Conservation (phyloP, 1,140 invertebrate genomes). For the Drosophila parvula region DNA sequence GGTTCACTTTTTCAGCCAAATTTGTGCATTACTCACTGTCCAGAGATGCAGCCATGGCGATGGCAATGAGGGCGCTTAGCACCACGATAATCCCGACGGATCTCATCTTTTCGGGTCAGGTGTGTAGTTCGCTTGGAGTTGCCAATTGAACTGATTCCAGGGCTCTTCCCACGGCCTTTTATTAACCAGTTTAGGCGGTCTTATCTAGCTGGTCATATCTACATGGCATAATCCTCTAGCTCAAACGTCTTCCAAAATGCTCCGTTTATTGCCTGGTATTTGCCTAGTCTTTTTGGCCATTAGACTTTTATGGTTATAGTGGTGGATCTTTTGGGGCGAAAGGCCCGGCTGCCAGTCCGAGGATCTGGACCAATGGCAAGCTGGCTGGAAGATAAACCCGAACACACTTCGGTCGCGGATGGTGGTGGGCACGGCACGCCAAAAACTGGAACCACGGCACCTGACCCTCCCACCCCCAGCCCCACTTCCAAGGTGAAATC, state of each 20-base stretch:
- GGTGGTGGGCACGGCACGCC: constrained; percentile 9
- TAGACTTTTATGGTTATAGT: constrained; percentile 32
- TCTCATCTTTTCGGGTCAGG: constrained; percentile 14
- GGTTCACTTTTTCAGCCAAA: too few relatives aligned
- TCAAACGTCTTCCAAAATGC: constrained; percentile 14
- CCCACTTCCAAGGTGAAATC: constrained; percentile 2
- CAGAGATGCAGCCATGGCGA: constrained; percentile 19
- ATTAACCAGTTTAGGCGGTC: constrained; percentile 3
- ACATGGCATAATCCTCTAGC: constrained; percentile 25
- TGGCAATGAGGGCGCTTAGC: constrained; percentile 19
- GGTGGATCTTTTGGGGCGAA: neutral
- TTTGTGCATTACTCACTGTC: constrained; percentile 27
- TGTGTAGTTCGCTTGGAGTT: neutral
- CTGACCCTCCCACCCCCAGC: neutral
- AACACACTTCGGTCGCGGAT: neutral
- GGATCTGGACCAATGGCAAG: constrained; percentile 22
- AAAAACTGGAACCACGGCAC: neutral
- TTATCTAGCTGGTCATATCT: constrained; percentile 33
- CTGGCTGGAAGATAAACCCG: neutral
- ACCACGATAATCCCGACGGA: constrained; percentile 2
- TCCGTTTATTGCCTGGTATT: constrained; percentile 11
- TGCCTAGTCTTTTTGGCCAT: constrained; percentile 16
- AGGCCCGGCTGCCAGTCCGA: constrained; percentile 17
- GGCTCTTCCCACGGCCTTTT: constrained; percentile 11
- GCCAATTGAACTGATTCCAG: constrained; percentile 4